Evolutionary conservation across 2,113 vertebrate genomes (phyloP).

Genomic region (Nymphicus hollandicus): DNA sequence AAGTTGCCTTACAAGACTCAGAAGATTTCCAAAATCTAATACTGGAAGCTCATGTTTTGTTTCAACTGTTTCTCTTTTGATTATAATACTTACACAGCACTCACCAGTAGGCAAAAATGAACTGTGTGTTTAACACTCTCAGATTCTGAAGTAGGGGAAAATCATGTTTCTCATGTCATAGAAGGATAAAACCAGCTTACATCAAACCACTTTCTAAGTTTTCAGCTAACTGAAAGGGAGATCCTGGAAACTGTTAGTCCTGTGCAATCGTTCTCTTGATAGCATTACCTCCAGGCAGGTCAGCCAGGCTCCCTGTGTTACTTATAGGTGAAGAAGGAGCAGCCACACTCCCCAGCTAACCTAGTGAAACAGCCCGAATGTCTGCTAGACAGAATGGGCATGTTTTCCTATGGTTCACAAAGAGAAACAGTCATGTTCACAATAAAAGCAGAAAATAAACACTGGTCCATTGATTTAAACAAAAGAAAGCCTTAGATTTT

Average conservation of each 20-base stretch:
- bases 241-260: neutral
- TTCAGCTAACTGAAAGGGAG: neutral
- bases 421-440: rapidly evolving
- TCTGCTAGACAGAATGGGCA: rapidly evolving
- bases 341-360: neutral
- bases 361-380: neutral
- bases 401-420: neutral
- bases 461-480: neutral
- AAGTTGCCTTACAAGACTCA: neutral
- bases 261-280: neutral
- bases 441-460: neutral
- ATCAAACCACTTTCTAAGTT: neutral
- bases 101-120: neutral
- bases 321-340: neutral
- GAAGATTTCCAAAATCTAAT: slow-evolving; percentile 13
- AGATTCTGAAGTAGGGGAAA: neutral
- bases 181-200: neutral
- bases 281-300: neutral
- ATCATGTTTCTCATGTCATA: neutral
- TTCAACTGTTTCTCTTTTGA: neutral
- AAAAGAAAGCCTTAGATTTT: neutral
- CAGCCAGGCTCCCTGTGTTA: neutral
- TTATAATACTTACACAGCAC: neutral
- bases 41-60: neutral
- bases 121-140: neutral